Percentiles rank a stretch among this genome's conserved stretches.
These are phyloP conservation scores for Bicyclus anynana DNA, from an alignment of 1,140 invertebrate species.

Conservation along the genomic window DNA sequence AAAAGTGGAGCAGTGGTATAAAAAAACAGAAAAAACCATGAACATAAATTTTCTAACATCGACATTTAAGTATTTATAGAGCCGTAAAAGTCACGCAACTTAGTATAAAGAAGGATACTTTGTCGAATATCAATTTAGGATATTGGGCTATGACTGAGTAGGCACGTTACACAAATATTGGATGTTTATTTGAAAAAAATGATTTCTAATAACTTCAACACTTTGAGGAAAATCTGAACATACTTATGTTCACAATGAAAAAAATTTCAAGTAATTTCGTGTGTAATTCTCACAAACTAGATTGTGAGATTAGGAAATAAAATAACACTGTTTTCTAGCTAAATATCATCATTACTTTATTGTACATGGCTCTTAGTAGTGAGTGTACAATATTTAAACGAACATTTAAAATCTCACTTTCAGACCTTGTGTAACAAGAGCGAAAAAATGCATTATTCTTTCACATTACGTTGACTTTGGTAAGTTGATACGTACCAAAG, in stretches of 20 bases:
- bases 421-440: too few species aligned
- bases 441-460: too few species aligned
- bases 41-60: conserved; percentile 16
- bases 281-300: conserved; percentile 14
- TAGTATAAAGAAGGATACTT: conserved; percentile 27
- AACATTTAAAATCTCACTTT: too few species aligned
- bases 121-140: conserved; percentile 51
- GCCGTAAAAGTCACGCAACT: conserved; percentile 40
- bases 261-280: too few species aligned
- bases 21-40: not conserved
- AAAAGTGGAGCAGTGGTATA: not conserved
- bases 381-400: too few species aligned
- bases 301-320: conserved; percentile 14
- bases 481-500: too few species aligned
- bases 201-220: not conserved
- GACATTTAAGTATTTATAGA: conserved; percentile 24
- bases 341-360: too few species aligned
- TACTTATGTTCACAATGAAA: too few species aligned
- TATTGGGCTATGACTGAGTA: conserved; percentile 30
- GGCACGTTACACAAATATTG: conserved; percentile 33
- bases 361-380: too few species aligned
- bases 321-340: too few species aligned
- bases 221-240: not conserved
- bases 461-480: too few species aligned
- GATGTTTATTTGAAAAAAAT: conserved; percentile 1